These are phyloP conservation scores for Sciaenops ocellatus DNA, from an alignment of 2,797 vertebrate genomes.

Conservation along the genomic window DNA sequence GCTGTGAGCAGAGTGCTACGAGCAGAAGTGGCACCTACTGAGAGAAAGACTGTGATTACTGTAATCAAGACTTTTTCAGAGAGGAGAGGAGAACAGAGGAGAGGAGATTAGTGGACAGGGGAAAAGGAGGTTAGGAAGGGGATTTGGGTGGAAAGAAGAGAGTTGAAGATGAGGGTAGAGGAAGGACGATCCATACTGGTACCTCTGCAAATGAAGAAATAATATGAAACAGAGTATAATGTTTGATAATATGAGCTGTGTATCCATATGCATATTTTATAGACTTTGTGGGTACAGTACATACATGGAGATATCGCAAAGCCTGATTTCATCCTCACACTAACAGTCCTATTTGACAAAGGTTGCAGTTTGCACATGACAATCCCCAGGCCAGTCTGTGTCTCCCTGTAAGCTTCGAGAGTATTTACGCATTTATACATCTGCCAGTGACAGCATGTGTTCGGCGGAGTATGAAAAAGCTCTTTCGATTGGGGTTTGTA, in stretches of 20 bases:
- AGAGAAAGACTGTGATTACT: conserved; percentile 75
- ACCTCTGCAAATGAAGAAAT: background rate
- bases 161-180: background rate
- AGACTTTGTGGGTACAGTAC: background rate
- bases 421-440: conserved; percentile 55
- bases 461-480: conserved; percentile 54
- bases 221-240: background rate
- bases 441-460: conserved; percentile 51
- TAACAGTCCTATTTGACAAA: conserved; percentile 13
- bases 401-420: conserved; percentile 33
- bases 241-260: conserved; percentile 27
- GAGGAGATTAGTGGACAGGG: conserved; percentile 13
- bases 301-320: background rate
- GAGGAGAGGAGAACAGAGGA: conserved; percentile 22
- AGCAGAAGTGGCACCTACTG: conserved; percentile 64
- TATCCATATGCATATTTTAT: conserved; percentile 25
- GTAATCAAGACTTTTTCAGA: conserved; percentile 74
- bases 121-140: too few relatives aligned
- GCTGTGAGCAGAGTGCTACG: conserved; percentile 59
- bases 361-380: conserved; percentile 34
- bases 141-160: background rate
- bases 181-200: background rate
- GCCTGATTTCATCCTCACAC: conserved; percentile 9
- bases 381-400: conserved; percentile 31
- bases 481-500: conserved; percentile 50